These are phyloP conservation scores for Dryas iulia DNA, from an alignment of 1,140 invertebrate species.

Conservation along the genomic window DNA sequence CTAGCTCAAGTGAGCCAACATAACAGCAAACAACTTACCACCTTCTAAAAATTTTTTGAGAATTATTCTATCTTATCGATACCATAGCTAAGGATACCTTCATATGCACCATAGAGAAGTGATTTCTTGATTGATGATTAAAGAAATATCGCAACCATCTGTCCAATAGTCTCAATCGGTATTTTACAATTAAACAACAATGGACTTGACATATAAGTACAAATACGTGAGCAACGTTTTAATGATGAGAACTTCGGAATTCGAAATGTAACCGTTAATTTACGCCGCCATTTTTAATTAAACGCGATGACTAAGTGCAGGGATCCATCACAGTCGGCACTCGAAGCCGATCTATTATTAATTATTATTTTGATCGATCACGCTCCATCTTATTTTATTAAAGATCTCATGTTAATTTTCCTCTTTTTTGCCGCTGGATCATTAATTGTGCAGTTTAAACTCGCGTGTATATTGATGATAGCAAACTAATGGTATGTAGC, in stretches of 20 bases:
- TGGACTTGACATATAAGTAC: slow-evolving; percentile 44
- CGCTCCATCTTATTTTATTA: slow-evolving; percentile 73
- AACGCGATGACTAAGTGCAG: slow-evolving; percentile 76
- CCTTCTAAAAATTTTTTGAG: not conserved
- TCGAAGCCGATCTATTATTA: slow-evolving; percentile 73
- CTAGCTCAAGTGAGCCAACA: not conserved
- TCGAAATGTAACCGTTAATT: slow-evolving; percentile 73
- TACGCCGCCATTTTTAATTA: slow-evolving; percentile 74
- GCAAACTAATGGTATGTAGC: slow-evolving; percentile 6
- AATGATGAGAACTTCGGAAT: slow-evolving; percentile 59
- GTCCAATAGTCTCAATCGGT: slow-evolving; percentile 32
- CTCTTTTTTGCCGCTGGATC: slow-evolving; percentile 43
- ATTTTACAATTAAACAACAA: slow-evolving; percentile 39
- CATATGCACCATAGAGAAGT: not conserved
- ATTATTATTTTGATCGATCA: slow-evolving; percentile 80
- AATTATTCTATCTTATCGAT: not conserved
- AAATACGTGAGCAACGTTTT: slow-evolving; percentile 47
- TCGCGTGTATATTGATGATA: slow-evolving; percentile 26
- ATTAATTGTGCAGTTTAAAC: slow-evolving; percentile 58
- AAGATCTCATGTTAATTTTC: slow-evolving; percentile 59
- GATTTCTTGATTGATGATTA: slow-evolving; percentile 53
- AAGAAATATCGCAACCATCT: slow-evolving; percentile 44
- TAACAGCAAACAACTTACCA: not conserved
- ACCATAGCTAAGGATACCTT: not conserved
- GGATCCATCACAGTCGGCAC: slow-evolving; percentile 68